A percentile compares a stretch with the other conserved stretches of the same genome.
phyloP scores from a whole-genome alignment of 2,888 invertebrate genomes.

The Synanthedon andrenaeformis region DNA sequence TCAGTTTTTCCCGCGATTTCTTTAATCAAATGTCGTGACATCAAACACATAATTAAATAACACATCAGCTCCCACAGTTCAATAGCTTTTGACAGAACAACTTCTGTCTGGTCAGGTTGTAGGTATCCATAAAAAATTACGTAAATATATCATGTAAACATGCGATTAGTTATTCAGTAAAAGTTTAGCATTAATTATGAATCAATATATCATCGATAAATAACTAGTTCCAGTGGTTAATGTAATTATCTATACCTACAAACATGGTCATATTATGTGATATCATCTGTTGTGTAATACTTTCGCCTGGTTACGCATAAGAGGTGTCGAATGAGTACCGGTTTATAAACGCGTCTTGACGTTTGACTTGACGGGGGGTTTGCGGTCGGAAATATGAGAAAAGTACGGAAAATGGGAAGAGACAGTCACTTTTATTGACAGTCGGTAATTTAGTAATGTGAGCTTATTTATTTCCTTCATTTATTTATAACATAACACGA shows the following conservation, averaged over 20 bases:
- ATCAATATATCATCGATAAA: background rate
- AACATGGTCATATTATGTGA: constrained; percentile 13
- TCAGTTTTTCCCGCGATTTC: no score
- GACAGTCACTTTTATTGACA: background rate
- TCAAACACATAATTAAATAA: no score
- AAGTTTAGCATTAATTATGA: background rate
- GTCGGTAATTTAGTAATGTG: no score
- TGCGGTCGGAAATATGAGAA: background rate
- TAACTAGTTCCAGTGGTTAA: background rate
- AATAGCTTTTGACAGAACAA: no score
- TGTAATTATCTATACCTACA: background rate
- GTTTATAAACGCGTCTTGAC: background rate
- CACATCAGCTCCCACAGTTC: no score
- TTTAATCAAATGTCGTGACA: no score
- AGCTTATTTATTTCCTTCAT: no score
- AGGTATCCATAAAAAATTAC: no score
- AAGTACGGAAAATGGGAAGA: background rate
- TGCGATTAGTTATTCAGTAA: background rate
- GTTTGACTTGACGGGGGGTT: background rate
- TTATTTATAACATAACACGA: no score
- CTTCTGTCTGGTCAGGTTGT: no score
- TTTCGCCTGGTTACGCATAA: constrained; percentile 10
- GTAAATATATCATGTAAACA: background rate
- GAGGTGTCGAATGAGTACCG: constrained; percentile 1
- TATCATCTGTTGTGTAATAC: constrained; percentile 15